Conservation (phyloP, 2,113 vertebrate species). For the Trematomus loennbergii region DNA sequence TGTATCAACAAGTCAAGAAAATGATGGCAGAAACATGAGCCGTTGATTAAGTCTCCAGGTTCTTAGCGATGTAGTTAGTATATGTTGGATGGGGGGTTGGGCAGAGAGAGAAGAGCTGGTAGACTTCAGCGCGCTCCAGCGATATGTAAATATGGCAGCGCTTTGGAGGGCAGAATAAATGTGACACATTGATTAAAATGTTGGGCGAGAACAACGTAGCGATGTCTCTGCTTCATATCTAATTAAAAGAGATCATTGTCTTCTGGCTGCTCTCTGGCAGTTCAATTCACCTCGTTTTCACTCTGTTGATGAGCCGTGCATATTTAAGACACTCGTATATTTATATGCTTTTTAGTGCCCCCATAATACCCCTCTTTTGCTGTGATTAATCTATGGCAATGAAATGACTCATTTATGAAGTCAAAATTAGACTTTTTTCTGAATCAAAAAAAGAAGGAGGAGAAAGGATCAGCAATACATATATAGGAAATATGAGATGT, state of each 20-base stretch:
- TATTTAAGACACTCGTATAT: slow-evolving; percentile 55
- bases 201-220: slow-evolving; percentile 61
- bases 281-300: slow-evolving; percentile 71
- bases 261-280: slow-evolving; percentile 65
- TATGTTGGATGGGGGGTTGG: background rate
- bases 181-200: slow-evolving; percentile 81
- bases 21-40: slow-evolving; percentile 15
- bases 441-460: slow-evolving; percentile 12
- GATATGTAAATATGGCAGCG: slow-evolving; percentile 72
- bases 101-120: slow-evolving; percentile 1
- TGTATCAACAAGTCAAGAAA: slow-evolving; percentile 15
- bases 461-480: background rate
- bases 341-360: slow-evolving; percentile 40
- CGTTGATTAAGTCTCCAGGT: slow-evolving; percentile 32
- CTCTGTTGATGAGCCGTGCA: slow-evolving; percentile 53
- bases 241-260: slow-evolving; percentile 82
- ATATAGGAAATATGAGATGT: background rate
- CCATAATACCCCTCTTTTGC: slow-evolving; percentile 36
- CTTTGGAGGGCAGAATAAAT: slow-evolving; percentile 63
- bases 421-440: slow-evolving; percentile 21
- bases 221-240: slow-evolving; percentile 68
- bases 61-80: slow-evolving; percentile 10
- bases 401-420: slow-evolving; percentile 43
- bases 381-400: slow-evolving; percentile 42
- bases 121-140: slow-evolving; percentile 38